Base-by-base conservation (phyloP, 2,888 invertebrate genomes). In the Boloria selene region DNA sequence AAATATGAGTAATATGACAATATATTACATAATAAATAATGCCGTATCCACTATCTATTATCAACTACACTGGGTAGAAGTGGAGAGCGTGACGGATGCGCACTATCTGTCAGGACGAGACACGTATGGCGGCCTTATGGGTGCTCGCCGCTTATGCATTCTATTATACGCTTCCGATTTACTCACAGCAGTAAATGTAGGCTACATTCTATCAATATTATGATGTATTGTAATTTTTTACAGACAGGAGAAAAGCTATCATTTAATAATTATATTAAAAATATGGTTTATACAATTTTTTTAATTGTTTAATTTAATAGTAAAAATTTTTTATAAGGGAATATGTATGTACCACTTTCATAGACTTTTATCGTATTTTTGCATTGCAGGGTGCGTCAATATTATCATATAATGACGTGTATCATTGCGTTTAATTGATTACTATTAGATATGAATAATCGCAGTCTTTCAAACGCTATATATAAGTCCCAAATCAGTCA, bases 41-140 rank as follows among this genome's bases (percentile, higher is more conserved):
- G 6, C 56, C 65, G 31, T 18, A 64, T 72, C 67, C 64, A 54
- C 42, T 45, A 50, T 3, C 16, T 4, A 16, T 6, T 13, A 38
- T 31, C 64, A 52, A 3, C n/a, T 4, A 38, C 44, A 38, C 42
- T 13, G 13, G 70, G 70, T 77, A 79, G 79, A 78, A 77, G 70
- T 64, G 70, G 63, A 73, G 79, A 76, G 75, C 76, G 74, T 81
- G 80, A 81, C 78, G 72, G 78, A 83, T 81, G 78, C 72, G 70
- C 65, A 68, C 74, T 72, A 80, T 80, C 78, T 75, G 79, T 83
- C 80, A 79, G 73, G 70, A 65, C 64, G 72, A 53, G 58, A 65
- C 63, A 58, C 71, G 38, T 38, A 50, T 55, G 72, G 62, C 55
- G 18, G 13, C 56, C 22, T 26, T 68, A 65, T 69, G 69, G 69